A percentile compares a stretch with the other conserved stretches of the same genome.
phyloP scores from a whole-genome alignment of 2,113 vertebrate species.

The Saguinus midas region DNA sequence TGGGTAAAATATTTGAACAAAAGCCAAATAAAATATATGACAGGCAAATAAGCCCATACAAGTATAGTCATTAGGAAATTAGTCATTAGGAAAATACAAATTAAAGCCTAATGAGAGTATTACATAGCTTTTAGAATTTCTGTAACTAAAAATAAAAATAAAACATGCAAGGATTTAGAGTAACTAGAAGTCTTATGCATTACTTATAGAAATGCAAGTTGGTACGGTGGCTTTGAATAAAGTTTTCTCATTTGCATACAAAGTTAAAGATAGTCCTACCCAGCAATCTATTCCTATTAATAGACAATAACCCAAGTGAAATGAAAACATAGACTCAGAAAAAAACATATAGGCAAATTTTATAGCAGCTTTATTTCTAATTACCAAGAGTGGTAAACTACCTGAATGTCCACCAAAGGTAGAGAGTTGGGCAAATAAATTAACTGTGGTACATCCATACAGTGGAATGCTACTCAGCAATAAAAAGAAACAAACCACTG shows the following conservation, averaged over 20 bases:
- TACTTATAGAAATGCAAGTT: not conserved
- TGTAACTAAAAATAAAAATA: not conserved
- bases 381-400: not conserved
- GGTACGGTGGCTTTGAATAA: not conserved
- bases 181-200: not conserved
- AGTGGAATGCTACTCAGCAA: not conserved
- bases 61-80: not conserved
- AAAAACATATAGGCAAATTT: not conserved
- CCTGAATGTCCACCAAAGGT: not conserved
- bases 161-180: not conserved
- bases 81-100: not conserved
- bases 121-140: not conserved
- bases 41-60: not conserved
- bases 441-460: not conserved
- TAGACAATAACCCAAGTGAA: not conserved
- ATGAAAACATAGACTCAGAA: not conserved
- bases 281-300: not conserved
- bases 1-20: not conserved
- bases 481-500: not conserved
- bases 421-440: not conserved
- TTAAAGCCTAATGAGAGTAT: not conserved
- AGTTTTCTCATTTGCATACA: not conserved
- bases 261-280: not conserved
- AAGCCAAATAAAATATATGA: not conserved
- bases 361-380: not conserved